Evolutionary conservation across 2,888 invertebrate genomes (phyloP).

Genomic region (Meandrusa payeni): DNA sequence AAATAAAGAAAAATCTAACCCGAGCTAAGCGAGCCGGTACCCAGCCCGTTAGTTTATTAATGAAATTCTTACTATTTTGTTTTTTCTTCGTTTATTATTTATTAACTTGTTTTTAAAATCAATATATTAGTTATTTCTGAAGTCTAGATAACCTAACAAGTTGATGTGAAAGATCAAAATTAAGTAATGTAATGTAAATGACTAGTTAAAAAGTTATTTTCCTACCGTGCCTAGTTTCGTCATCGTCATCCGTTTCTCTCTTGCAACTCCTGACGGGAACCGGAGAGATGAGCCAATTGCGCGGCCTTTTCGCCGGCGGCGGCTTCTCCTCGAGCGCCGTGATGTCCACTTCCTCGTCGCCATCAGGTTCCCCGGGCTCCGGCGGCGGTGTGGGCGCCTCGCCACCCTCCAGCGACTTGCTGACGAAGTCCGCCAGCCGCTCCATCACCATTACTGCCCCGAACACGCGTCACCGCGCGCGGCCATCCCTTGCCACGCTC

Average conservation of each 20-base stretch:
- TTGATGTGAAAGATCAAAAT: too few relatives aligned
- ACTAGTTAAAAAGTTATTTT: too few relatives aligned
- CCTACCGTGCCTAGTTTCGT: conserved; percentile 69
- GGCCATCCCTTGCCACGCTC: conserved; percentile 63
- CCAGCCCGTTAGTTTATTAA: too few relatives aligned
- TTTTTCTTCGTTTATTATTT: too few relatives aligned
- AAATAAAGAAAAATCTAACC: too few relatives aligned
- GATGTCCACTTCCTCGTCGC: conserved; percentile 70
- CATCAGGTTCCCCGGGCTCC: conserved; percentile 68
- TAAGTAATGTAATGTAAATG: too few relatives aligned
- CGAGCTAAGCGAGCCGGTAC: too few relatives aligned
- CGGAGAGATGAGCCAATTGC: conserved; percentile 75
- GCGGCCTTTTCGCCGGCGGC: conserved; percentile 60
- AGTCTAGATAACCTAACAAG: too few relatives aligned
- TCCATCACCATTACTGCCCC: conserved; percentile 86
- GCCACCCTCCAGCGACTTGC: conserved; percentile 89
- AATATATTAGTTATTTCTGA: too few relatives aligned
- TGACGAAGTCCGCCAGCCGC: conserved; percentile 94
- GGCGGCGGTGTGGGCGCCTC: conserved; percentile 72
- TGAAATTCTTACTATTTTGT: too few relatives aligned
- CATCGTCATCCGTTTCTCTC: conserved; percentile 58
- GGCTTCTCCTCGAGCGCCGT: conserved; percentile 69
- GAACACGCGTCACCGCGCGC: conserved; percentile 62
- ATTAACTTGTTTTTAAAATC: too few relatives aligned
- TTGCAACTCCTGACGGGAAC: conserved; percentile 60